These are phyloP conservation scores for Aelia acuminata DNA, from an alignment of 2,888 invertebrate species.

Conservation along the genomic window DNA sequence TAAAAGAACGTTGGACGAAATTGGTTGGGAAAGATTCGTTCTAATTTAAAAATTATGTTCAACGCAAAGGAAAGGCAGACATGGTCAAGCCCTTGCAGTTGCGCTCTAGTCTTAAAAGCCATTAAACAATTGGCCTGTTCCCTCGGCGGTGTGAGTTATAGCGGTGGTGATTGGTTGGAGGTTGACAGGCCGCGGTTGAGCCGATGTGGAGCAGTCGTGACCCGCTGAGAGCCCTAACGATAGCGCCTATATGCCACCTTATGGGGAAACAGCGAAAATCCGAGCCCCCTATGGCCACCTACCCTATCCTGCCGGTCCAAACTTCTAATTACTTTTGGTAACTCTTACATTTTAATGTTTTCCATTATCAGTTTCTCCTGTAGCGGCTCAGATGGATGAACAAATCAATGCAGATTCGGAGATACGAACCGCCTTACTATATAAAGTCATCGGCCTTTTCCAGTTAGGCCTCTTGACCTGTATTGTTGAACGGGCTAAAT, in stretches of 20 bases:
- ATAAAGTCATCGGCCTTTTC: neutral
- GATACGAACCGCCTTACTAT: neutral
- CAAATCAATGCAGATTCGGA: neutral
- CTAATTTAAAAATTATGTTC: neutral
- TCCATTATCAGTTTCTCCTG: neutral
- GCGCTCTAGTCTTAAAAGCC: conserved; percentile 16
- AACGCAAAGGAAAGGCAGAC: neutral
- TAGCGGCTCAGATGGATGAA: neutral
- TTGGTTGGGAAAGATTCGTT: neutral
- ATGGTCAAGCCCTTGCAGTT: neutral
- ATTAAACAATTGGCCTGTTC: conserved; percentile 35
- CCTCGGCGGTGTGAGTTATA: conserved; percentile 18
- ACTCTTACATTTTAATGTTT: neutral
- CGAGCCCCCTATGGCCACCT: neutral
- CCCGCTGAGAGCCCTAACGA: conserved; percentile 34
- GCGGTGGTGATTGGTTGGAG: conserved; percentile 29
- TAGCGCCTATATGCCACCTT: conserved; percentile 28
- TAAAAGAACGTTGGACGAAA: neutral
- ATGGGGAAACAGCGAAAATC: conserved; percentile 46
- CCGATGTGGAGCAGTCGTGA: conserved; percentile 45
- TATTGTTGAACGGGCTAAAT: neutral
- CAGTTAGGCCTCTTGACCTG: conserved; percentile 7
- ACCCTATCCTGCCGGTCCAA: neutral
- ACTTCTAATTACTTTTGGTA: conserved; percentile 1
- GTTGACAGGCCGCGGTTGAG: neutral